A percentile compares a stretch with the other conserved stretches of the same genome.
phyloP scores from a whole-genome alignment of 1,140 invertebrate species.

The Spodoptera litura region DNA sequence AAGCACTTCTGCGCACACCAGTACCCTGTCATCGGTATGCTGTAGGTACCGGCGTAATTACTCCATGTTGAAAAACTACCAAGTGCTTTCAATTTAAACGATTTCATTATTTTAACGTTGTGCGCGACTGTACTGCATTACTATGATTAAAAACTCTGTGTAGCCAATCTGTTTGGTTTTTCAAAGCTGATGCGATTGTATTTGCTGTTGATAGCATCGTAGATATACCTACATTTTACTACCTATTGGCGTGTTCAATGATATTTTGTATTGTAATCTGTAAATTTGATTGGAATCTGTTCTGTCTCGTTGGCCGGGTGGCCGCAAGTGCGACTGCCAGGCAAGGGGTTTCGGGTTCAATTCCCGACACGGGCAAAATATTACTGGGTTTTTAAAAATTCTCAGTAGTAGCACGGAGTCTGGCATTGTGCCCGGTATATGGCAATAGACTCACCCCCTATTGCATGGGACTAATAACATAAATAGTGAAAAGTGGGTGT shows the following conservation, averaged over 20 bases:
- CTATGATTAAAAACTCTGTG: conserved; percentile 35
- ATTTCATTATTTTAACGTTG: conserved; percentile 42
- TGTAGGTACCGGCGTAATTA: conserved; percentile 39
- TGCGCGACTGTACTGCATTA: conserved; percentile 46
- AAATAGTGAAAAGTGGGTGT: too few species aligned
- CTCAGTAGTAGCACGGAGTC: too few species aligned
- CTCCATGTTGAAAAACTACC: conserved; percentile 20
- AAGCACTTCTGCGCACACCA: conserved; percentile 41
- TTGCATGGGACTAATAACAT: too few species aligned
- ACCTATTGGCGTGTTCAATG: neutral
- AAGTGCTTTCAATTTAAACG: conserved; percentile 46
- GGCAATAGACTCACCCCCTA: too few species aligned
- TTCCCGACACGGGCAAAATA: too few species aligned
- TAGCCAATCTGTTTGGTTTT: conserved; percentile 1
- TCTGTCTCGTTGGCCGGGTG: too few species aligned
- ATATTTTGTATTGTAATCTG: neutral
- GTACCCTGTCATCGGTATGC: conserved; percentile 49
- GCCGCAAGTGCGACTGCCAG: too few species aligned
- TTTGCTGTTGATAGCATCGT: neutral
- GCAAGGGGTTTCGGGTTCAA: too few species aligned
- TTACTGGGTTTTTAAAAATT: too few species aligned
- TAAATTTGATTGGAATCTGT: too few species aligned
- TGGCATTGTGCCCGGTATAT: too few species aligned
- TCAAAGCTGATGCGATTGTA: conserved; percentile 8
- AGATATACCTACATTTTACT: too few species aligned